Percentiles rank a stretch among this genome's conserved stretches.
phyloP scores from a whole-genome alignment of 2,888 invertebrate genomes.

The Alentia gelatinosa region DNA sequence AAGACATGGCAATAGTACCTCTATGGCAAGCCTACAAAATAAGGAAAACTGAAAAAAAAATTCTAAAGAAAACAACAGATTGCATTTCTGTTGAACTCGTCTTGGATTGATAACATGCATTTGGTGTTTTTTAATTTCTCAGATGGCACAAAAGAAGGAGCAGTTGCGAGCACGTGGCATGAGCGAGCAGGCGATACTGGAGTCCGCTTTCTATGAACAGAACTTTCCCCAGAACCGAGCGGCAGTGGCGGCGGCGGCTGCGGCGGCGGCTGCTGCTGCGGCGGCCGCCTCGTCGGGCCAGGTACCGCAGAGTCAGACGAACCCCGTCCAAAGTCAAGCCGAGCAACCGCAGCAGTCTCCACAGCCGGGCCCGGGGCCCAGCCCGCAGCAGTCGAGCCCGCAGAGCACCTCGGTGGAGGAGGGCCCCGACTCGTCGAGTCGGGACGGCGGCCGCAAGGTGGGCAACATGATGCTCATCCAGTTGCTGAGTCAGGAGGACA shows the following conservation, averaged over 20 bases:
- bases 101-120: no score
- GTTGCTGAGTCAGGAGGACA: constrained; percentile 86
- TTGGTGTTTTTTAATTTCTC: background rate
- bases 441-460: background rate
- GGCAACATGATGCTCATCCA: constrained; percentile 78
- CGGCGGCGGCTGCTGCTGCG: constrained; percentile 31
- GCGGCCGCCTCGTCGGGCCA: background rate
- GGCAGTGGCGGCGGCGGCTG: no score
- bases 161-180: background rate
- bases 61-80: no score
- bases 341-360: constrained; percentile 70
- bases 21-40: no score
- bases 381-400: constrained; percentile 64
- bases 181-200: background rate
- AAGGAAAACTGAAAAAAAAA: no score
- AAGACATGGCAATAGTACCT: no score
- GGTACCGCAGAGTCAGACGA: background rate
- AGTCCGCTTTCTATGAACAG: background rate
- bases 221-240: constrained; percentile 41
- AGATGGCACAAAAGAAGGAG: constrained; percentile 11
- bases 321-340: background rate
- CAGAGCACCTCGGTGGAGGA: constrained; percentile 74
- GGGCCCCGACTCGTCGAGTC: constrained; percentile 67
- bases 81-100: no score
- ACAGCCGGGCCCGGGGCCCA: constrained; percentile 73